Evolutionary conservation across 2,888 invertebrate species (phyloP).

Genomic region (Horisme vitalbata): DNA sequence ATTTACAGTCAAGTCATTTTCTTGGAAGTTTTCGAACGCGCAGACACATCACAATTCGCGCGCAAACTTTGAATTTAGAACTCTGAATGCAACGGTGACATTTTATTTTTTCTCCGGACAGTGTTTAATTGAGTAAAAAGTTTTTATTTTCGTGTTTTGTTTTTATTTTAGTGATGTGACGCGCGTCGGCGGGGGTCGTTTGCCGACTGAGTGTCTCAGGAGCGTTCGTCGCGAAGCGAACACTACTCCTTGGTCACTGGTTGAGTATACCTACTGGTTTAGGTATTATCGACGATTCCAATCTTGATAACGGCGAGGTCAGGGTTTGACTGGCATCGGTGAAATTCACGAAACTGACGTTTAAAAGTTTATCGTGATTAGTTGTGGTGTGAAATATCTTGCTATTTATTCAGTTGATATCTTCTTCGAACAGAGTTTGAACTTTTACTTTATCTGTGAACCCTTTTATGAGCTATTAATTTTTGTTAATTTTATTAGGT

Average conservation of each 20-base stretch:
- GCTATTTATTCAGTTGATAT: no score
- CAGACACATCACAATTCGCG: slow-evolving; percentile 46
- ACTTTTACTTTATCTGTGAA: no score
- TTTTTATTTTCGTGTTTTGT: slow-evolving; percentile 36
- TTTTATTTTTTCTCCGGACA: slow-evolving; percentile 51
- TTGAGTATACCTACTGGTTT: slow-evolving; percentile 33
- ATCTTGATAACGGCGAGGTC: slow-evolving; percentile 78
- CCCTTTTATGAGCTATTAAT: no score
- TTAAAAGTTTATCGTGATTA: slow-evolving; percentile 29
- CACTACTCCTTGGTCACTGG: slow-evolving; percentile 66
- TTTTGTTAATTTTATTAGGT: no score
- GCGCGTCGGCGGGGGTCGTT: slow-evolving; percentile 60
- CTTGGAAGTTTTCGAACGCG: slow-evolving; percentile 18
- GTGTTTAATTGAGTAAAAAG: slow-evolving; percentile 47
- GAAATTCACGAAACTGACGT: slow-evolving; percentile 39
- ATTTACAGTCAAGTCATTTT: slow-evolving; percentile 30
- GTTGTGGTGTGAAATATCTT: slow-evolving; percentile 4
- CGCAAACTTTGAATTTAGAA: slow-evolving; percentile 58
- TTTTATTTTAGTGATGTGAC: slow-evolving; percentile 35
- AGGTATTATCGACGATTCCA: slow-evolving; percentile 67
- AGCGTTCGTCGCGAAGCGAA: slow-evolving; percentile 45
- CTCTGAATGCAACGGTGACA: slow-evolving; percentile 49
- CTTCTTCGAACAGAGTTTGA: no score
- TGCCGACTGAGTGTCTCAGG: slow-evolving; percentile 57
- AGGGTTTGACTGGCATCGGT: slow-evolving; percentile 64